Evolutionary conservation across 2,113 vertebrate species (phyloP).

Genomic region (Enhydra lutris): DNA sequence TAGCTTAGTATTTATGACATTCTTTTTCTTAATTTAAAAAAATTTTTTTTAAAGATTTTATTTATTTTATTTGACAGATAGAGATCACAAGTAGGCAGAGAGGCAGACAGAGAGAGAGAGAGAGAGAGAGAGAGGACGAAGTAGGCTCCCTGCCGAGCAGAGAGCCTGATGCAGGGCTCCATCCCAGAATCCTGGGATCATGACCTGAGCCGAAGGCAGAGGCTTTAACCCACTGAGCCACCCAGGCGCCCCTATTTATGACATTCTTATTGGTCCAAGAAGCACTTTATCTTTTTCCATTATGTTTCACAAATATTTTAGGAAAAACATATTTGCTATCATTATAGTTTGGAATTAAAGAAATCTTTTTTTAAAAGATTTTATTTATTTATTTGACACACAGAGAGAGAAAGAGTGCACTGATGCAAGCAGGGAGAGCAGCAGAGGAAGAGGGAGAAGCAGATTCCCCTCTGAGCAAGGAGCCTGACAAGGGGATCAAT

Average conservation of each 20-base stretch:
- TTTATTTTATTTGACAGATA: no score
- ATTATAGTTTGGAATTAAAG: background rate
- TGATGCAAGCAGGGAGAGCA: background rate
- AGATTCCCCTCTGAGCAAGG: background rate
- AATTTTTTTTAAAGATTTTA: no score
- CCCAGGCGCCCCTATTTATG: background rate
- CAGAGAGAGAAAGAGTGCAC: background rate
- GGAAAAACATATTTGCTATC: background rate
- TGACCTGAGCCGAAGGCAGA: no score
- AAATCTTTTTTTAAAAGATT: background rate
- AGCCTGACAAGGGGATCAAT: background rate
- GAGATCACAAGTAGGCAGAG: no score
- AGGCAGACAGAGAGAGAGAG: no score
- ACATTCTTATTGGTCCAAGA: background rate
- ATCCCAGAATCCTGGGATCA: no score
- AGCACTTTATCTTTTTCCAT: background rate
- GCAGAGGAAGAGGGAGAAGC: background rate
- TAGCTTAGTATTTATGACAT: slow-evolving; percentile 22
- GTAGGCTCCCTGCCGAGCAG: no score
- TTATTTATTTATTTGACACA: background rate
- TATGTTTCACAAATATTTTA: background rate
- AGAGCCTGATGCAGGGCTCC: no score
- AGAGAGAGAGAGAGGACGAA: no score
- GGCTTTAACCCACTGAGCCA: no score
- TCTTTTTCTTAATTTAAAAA: no score